Base-by-base conservation (phyloP, 2,797 vertebrate genomes). In the Rhinoraja longicauda region DNA sequence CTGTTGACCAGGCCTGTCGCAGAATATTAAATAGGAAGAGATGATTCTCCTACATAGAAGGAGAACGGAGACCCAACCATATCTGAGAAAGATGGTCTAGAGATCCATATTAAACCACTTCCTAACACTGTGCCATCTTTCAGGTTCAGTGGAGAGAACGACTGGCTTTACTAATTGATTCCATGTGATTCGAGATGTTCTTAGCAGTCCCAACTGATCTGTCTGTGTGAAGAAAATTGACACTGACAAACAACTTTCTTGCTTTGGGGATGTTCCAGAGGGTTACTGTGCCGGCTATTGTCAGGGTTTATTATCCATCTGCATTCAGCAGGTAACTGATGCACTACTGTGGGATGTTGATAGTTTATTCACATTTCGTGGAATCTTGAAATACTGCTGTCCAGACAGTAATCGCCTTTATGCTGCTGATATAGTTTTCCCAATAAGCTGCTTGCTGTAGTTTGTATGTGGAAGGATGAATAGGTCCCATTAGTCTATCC, bases 261-360 rank as follows among this genome's bases (percentile, higher is more conserved):
- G 64, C 36, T 21, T 67, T 67, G 32, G 88, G n/a, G 64, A 36
- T 39, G 64, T 70, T 90, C 32, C 32, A 32, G 88, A 13, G 32
- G 19, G 8, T 26, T 17, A 72, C 32, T 39, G n/a, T 90, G 62
- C 32, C 26, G 88, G 88, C 26, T 59, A 84, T 84, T 59, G 81
- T 59, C 12, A 59, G 26, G 59, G 12, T 90, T 12, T 90, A 36
- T 67, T 90, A 90, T 90, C 64, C 36, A 90, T 64, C 36, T 21
- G 64, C 64, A 90, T 70, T 90, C 64, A 90, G 64, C 88, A 70
- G 88, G 8, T 90, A 39, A 90, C 32, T 90, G 86, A 90, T 72
- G 88, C 64, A 70, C 32, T 90, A 62, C 17, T 90, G 62, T 32
- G n/a, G 19, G 17, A 90, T 17, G n/a, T 32, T 70, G 86, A 70